Evolutionary conservation across 2,113 vertebrate genomes (phyloP), one percentile per base, ranked within the genome.

Genomic region (Desmodus rotundus): DNA sequence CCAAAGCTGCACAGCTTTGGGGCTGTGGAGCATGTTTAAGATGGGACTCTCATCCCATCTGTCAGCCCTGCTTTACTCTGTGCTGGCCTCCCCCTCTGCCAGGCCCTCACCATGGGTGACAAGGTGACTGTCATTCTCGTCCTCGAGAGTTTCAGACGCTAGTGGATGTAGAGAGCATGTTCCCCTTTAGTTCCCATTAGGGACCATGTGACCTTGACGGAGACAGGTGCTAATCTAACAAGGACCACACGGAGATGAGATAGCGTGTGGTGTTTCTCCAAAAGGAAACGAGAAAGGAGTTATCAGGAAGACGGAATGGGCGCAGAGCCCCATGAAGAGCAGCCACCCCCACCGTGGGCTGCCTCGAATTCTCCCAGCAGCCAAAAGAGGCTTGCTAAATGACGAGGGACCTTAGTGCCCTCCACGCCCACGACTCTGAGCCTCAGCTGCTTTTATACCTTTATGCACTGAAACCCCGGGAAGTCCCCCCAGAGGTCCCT

Each of bases 11-110:
- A 43, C 24, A 65, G 28, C 45, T 84, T 31, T 0, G 1, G 72
- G 28, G 26, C 8, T 9, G 0, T 7, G 38, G 13, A 13, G 3
- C 7, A 2, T 0, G 0, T 31, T 47, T 17, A 50, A 26, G 22
- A 74, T 2, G 38, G 31, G 17, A n/a, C 16, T 7, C 28, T n/a
- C 4, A 1, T 8, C 56, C 43, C 33, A 1, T n/a, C 50, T 28
- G 52, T 73, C 65, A 31, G 45, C 54, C 26, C 14, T 14, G 9
- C 50, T 43, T 19, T 28, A 4, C 15, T 54, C 56, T 56, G 26
- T 12, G 13, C 22, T 1, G 14, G 65, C 56, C 47, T 72, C 0
- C 0, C 6, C 3, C 58, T 63, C 41, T 1, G 17, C 8, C 8
- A 10, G 3, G 3, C 41, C 72, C 4, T 65, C 22, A 5, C 19